Percentiles rank a stretch among this genome's conserved stretches.
Conservation (phyloP, 2,113 vertebrate species). For the Alosa alosa region DNA sequence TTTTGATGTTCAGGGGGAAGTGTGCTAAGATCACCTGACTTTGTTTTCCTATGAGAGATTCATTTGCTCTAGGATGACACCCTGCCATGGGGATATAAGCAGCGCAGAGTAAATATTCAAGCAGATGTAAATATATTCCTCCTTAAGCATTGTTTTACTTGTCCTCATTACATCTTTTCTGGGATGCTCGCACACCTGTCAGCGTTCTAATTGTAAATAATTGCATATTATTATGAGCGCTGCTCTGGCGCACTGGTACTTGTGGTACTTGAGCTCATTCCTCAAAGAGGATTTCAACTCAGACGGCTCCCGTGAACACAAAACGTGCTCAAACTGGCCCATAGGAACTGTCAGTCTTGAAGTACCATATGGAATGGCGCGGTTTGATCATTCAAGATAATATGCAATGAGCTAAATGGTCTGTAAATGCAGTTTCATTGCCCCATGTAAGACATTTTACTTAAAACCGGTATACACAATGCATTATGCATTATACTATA, state of each 20-base stretch:
- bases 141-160: slow-evolving; percentile 48
- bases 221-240: slow-evolving; percentile 21
- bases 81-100: slow-evolving; percentile 24
- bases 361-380: background rate
- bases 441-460: background rate
- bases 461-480: too few species aligned
- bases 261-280: background rate
- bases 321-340: background rate
- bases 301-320: background rate
- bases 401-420: background rate
- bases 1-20: background rate
- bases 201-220: slow-evolving; percentile 53
- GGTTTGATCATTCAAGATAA: background rate
- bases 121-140: slow-evolving; percentile 54
- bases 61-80: slow-evolving; percentile 23
- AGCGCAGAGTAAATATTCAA: slow-evolving; percentile 44
- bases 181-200: slow-evolving; percentile 71
- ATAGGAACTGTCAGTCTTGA: background rate
- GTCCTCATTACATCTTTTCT: slow-evolving; percentile 71
- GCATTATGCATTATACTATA: too few species aligned
- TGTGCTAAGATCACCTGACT: background rate
- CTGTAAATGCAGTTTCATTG: background rate
- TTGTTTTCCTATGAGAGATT: slow-evolving; percentile 21
- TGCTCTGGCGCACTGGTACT: background rate
- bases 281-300: background rate